Percentiles rank a stretch among this genome's conserved stretches.
Evolutionary conservation across 2,797 vertebrate species (phyloP).

Genomic region (Mycteria americana): DNA sequence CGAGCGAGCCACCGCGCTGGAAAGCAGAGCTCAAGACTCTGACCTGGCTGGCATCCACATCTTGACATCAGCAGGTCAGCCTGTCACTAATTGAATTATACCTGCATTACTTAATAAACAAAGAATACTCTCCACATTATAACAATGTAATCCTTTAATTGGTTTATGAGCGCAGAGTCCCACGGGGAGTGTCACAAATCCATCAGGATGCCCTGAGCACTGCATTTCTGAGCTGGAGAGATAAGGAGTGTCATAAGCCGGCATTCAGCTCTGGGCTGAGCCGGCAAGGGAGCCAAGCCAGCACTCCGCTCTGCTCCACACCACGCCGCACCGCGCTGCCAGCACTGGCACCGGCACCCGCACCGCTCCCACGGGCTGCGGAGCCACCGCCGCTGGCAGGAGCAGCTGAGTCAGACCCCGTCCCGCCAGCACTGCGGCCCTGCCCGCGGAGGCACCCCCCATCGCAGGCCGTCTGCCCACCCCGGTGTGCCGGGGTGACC

Average conservation of each 20-base stretch:
- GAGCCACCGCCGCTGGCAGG: accelerated
- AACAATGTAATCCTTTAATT: conserved; percentile 58
- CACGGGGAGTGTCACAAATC: conserved; percentile 44
- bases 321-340: background rate
- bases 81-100: conserved; percentile 54
- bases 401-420: accelerated
- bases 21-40: background rate
- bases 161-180: conserved; percentile 48
- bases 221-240: conserved; percentile 13
- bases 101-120: conserved; percentile 60
- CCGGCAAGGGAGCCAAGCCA: background rate
- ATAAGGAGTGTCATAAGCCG: background rate
- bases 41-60: background rate
- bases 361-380: background rate
- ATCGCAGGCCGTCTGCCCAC: background rate
- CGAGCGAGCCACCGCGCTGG: accelerated
- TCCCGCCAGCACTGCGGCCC: too few species aligned
- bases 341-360: background rate
- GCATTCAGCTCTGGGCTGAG: background rate
- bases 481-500: accelerated
- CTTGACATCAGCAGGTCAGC: conserved; percentile 28
- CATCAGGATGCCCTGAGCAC: conserved; percentile 51
- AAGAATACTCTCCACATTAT: conserved; percentile 36
- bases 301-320: background rate
- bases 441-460: background rate